These are phyloP conservation scores for Agrochola macilenta DNA, from an alignment of 2,888 invertebrate genomes.

Conservation along the genomic window DNA sequence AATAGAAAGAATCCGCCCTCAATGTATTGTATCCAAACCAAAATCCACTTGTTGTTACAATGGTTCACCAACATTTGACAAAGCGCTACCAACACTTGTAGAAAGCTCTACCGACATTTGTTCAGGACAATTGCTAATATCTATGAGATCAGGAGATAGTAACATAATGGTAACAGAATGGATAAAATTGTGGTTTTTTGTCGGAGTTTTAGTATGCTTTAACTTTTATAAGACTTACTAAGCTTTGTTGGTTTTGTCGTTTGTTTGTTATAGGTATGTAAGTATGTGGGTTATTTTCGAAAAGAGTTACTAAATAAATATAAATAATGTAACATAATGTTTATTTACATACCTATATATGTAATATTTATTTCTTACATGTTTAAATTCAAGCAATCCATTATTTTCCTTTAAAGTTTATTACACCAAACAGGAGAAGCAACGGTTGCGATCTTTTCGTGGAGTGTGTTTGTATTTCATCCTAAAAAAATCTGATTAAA, in stretches of 20 bases:
- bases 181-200: constrained; percentile 35
- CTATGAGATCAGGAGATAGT: constrained; percentile 58
- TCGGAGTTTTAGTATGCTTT: constrained; percentile 24
- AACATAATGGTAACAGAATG: constrained; percentile 39
- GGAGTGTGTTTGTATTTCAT: not conserved
- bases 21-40: constrained; percentile 46
- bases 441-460: not conserved
- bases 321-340: not conserved
- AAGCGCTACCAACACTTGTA: constrained; percentile 60
- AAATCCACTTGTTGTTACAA: constrained; percentile 63
- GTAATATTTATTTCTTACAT: not conserved
- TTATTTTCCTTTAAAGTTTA: not conserved
- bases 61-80: constrained; percentile 48
- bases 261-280: not conserved
- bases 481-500: not conserved
- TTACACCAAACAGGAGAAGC: not conserved
- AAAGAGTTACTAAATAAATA: not conserved
- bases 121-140: constrained; percentile 55
- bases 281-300: not conserved
- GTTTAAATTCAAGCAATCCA: not conserved
- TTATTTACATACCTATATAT: not conserved
- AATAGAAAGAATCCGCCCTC: constrained; percentile 38
- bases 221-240: constrained; percentile 28
- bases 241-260: constrained; percentile 14
- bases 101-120: constrained; percentile 25